Base-by-base conservation (phyloP, 2,113 vertebrate genomes). In the Jaculus jaculus region DNA sequence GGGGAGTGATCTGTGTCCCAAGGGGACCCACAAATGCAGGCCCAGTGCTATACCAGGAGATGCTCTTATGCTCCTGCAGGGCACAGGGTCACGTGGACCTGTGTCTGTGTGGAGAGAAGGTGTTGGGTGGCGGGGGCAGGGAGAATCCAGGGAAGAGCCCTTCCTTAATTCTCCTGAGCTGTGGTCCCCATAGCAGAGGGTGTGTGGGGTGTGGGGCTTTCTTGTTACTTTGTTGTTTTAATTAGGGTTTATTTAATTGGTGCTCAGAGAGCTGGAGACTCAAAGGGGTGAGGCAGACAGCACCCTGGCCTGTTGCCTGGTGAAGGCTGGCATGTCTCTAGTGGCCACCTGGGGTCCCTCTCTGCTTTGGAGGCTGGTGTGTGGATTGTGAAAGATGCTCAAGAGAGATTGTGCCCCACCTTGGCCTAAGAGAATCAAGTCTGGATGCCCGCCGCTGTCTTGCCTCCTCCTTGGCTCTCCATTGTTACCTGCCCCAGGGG, bases 211-310 rank as follows among this genome's bases (percentile, higher is more conserved):
- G 30, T 63, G 77, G 42, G n/a, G 5, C 61, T 42, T 74, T 51
- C 84, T 94, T 13, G 0, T 72, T 65, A 72, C 84, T 80, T 65
- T 39, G 87, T 87, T 95, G 90, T 91, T 94, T 94, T 95, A 94
- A 94, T 96, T 95, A 94, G 60, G 23, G 15, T 39, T 95, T 88
- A 60, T 68, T 73, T 95, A 93, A 90, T 92, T 94, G 95, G 90
- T 51, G 73, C 65, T 84, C 80, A 51, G 91, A 82, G 83, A 69
- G 24, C 77, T 28, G 17, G 71, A 71, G 47, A 32, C 42, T 47
- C 73, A 12, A 81, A 69, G 81, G 81, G 90, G 75, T 66, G 51
- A 75, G 78, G 9, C 75, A 84, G 54, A 78, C 54, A 54, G 66
- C 47, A 66, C 42, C 60, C 58, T 80, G 68, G 39, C 32, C 13